Conservation (phyloP, 2,113 vertebrate species). For the Anthoscopus minutus region DNA sequence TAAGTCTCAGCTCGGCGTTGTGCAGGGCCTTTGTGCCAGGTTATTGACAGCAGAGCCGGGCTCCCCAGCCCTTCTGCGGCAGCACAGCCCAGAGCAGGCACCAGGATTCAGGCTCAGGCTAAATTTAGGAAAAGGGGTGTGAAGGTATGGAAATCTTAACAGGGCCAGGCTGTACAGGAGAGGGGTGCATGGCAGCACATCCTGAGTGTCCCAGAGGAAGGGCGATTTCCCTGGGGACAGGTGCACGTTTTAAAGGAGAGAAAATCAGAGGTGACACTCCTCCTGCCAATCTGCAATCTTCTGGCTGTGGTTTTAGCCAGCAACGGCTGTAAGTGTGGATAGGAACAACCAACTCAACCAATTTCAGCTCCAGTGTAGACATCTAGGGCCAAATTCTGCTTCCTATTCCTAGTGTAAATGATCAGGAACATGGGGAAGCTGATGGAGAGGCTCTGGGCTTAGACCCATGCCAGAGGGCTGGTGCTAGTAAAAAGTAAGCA, state of each 20-base stretch:
- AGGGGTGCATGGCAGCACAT: accelerated
- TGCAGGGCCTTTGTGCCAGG: background rate
- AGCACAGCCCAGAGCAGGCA: accelerated
- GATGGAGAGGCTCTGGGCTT: background rate
- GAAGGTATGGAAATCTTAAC: background rate
- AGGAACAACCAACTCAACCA: background rate
- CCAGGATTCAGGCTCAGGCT: background rate
- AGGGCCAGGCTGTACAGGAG: background rate
- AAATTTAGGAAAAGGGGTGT: background rate
- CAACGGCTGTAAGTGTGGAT: background rate
- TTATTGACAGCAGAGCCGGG: background rate
- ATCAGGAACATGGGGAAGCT: background rate
- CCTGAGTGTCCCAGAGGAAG: background rate
- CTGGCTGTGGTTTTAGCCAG: background rate
- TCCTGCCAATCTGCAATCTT: background rate
- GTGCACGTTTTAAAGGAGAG: accelerated
- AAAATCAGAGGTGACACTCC: background rate
- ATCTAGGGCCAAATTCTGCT: background rate
- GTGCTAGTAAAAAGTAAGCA: background rate
- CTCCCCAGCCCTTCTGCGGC: background rate
- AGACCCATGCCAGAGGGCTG: accelerated
- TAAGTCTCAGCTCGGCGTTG: constrained; percentile 7
- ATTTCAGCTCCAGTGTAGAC: background rate
- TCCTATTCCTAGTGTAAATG: background rate
- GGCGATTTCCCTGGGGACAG: background rate